These are phyloP conservation scores for Petrocephalus schoutedeni DNA, from an alignment of 2,797 vertebrate genomes.

Conservation along the genomic window DNA sequence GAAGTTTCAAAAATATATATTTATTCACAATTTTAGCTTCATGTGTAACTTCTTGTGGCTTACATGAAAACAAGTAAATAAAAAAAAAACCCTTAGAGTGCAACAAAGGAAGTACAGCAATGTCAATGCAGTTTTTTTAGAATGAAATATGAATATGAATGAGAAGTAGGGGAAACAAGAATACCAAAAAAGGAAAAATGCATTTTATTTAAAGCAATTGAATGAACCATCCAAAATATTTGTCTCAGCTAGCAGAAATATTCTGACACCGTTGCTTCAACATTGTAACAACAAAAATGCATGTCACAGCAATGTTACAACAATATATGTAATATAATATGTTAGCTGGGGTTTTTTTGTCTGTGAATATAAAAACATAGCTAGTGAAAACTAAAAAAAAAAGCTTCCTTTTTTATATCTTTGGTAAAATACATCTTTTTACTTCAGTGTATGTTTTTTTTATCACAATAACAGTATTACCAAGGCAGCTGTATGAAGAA, in stretches of 20 bases:
- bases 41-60: constrained; percentile 5
- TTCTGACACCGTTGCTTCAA: constrained; percentile 15
- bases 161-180: neutral
- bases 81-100: constrained; percentile 48
- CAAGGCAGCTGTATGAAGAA: constrained; percentile 66
- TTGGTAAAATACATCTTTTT: constrained; percentile 72
- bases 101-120: constrained; percentile 39
- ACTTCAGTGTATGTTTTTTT: constrained; percentile 37
- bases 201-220: constrained; percentile 14
- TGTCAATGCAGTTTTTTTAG: neutral
- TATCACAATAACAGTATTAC: constrained; percentile 52
- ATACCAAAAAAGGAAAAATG: constrained; percentile 3
- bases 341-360: neutral
- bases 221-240: constrained; percentile 8
- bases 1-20: neutral
- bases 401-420: constrained; percentile 60
- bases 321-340: neutral
- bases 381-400: constrained; percentile 21
- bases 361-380: neutral
- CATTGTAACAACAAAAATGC: neutral
- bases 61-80: constrained; percentile 1
- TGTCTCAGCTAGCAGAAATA: constrained; percentile 10
- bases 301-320: neutral
- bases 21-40: constrained; percentile 2
- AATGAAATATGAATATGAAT: neutral